These are phyloP conservation scores for Linnaemya tessellans DNA, from an alignment of 2,888 invertebrate genomes.

Conservation along the genomic window DNA sequence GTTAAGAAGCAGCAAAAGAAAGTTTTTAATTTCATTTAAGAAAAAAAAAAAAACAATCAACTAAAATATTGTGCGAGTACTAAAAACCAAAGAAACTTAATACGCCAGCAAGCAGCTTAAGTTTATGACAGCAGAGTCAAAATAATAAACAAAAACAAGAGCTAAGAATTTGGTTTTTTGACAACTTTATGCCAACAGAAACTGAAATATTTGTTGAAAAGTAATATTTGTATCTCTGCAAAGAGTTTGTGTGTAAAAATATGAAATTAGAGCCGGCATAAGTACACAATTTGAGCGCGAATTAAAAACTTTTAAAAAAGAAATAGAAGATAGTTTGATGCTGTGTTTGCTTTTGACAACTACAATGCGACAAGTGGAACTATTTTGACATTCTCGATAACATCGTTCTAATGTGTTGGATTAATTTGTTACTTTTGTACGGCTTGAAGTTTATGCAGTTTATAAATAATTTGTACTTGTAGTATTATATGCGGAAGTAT, in stretches of 20 bases:
- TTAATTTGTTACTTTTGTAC: no score
- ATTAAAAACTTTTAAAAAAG: neutral
- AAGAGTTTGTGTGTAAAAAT: constrained; percentile 5
- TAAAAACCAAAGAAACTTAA: constrained; percentile 61
- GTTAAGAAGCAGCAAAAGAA: constrained; percentile 26
- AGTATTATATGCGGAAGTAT: no score
- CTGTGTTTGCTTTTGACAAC: neutral
- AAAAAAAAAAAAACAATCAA: constrained; percentile 21
- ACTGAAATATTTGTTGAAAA: constrained; percentile 55
- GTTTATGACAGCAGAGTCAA: constrained; percentile 56
- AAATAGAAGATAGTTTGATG: neutral
- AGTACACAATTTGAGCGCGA: constrained; percentile 20
- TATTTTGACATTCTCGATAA: neutral
- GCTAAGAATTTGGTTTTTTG: neutral
- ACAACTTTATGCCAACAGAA: constrained; percentile 35
- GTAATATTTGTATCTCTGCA: constrained; percentile 34
- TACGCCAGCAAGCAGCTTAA: constrained; percentile 51
- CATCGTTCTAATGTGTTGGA: no score
- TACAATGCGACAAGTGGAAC: neutral
- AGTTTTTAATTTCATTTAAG: constrained; percentile 68
- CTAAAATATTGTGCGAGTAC: constrained; percentile 29
- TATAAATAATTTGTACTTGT: no score
- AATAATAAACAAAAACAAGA: constrained; percentile 42
- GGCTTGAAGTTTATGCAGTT: no score
- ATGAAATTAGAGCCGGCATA: constrained; percentile 48